Conservation (phyloP, 2,113 vertebrate genomes). For the Callospermophilus lateralis region DNA sequence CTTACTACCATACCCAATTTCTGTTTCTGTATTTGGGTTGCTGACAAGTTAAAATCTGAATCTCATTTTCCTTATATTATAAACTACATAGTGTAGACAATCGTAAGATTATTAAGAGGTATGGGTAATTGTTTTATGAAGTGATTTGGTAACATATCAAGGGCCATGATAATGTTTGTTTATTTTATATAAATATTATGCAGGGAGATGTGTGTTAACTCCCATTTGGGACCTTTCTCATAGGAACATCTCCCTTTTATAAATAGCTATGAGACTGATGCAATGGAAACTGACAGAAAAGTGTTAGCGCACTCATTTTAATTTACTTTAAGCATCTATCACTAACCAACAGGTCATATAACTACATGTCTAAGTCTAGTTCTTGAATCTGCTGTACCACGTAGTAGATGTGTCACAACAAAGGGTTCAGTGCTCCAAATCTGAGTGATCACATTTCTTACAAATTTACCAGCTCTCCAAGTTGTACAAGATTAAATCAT, state of each 20-base stretch:
- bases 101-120: neutral
- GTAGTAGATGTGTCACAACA: neutral
- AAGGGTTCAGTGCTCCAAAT: neutral
- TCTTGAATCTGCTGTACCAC: neutral
- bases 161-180: neutral
- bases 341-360: neutral
- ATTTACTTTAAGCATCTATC: constrained; percentile 59
- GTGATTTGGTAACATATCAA: neutral
- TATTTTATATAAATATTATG: constrained; percentile 34
- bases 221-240: neutral
- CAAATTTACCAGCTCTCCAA: constrained; percentile 4
- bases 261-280: constrained; percentile 42
- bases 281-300: constrained; percentile 44
- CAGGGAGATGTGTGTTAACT: neutral
- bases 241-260: neutral
- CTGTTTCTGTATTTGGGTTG: neutral
- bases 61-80: neutral
- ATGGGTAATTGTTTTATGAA: neutral
- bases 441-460: neutral
- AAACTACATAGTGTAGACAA: neutral
- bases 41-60: neutral
- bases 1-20: neutral
- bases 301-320: constrained; percentile 40
- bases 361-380: neutral
- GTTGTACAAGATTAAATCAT: constrained; percentile 56